Evolutionary conservation across 2,113 vertebrate genomes (phyloP).

Genomic region (Bagarius yarrelli): DNA sequence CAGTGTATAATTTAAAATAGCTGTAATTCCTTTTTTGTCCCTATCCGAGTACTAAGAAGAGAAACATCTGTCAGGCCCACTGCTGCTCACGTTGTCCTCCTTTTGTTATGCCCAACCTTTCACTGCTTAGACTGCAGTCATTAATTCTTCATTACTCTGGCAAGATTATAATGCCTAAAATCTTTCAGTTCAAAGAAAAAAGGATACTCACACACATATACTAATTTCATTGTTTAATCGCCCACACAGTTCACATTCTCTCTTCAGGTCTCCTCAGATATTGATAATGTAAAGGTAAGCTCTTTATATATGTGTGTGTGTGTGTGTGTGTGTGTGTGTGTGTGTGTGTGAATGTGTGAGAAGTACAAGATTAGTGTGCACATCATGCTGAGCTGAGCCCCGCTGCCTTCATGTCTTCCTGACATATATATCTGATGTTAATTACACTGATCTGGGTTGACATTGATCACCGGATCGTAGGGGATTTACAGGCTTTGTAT

Average conservation of each 20-base stretch:
- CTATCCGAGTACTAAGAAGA: constrained; percentile 61
- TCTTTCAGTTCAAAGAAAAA: constrained; percentile 7
- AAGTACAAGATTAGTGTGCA: background rate
- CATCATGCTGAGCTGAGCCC: constrained; percentile 22
- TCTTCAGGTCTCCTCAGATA: background rate
- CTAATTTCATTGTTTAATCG: constrained; percentile 24
- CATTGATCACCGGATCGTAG: constrained; percentile 54
- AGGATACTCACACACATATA: background rate
- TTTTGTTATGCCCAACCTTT: constrained; percentile 30
- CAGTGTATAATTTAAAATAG: no score
- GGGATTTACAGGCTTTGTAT: constrained; percentile 61
- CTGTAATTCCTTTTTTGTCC: constrained; percentile 57
- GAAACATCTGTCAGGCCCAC: constrained; percentile 60
- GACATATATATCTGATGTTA: constrained; percentile 63
- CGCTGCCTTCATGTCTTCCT: constrained; percentile 49
- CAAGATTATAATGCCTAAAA: constrained; percentile 30
- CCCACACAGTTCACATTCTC: constrained; percentile 17
- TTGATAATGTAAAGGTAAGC: background rate
- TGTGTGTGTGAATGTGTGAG: background rate
- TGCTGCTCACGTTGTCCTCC: constrained; percentile 60
- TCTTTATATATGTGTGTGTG: background rate
- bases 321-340: background rate
- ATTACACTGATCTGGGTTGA: constrained; percentile 69
- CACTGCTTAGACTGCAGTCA: constrained; percentile 17
- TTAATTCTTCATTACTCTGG: constrained; percentile 33